phyloP scores from a whole-genome alignment of 2,888 invertebrate species.

The Altica lythri region DNA sequence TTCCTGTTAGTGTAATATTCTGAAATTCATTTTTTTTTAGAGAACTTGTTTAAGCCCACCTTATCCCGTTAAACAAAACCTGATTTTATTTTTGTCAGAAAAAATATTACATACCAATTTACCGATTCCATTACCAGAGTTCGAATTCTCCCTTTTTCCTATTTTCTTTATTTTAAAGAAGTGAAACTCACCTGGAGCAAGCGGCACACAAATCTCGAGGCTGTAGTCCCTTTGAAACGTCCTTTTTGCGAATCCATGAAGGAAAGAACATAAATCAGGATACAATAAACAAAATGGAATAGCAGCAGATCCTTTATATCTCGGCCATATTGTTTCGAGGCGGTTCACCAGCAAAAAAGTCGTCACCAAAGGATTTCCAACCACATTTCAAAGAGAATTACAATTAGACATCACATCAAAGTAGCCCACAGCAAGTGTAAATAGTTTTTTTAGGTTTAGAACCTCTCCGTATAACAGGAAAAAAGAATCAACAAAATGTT shows the following conservation, averaged over 20 bases:
- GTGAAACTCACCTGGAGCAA: background rate
- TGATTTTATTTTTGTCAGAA: conserved; percentile 3
- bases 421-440: too few relatives aligned
- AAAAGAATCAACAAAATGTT: too few relatives aligned
- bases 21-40: background rate
- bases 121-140: conserved; percentile 6
- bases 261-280: conserved; percentile 11
- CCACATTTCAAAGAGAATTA: conserved; percentile 5
- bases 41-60: background rate
- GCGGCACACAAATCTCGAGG: conserved; percentile 1
- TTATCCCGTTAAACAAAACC: background rate
- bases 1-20: too few relatives aligned
- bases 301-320: conserved; percentile 2
- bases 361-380: background rate
- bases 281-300: conserved; percentile 12
- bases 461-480: background rate
- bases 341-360: background rate
- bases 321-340: conserved; percentile 2
- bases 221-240: background rate
- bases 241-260: background rate
- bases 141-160: background rate
- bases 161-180: background rate
- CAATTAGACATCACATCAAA: conserved; percentile 8
- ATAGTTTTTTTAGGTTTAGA: background rate
- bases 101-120: conserved; percentile 3